Evolutionary conservation across 2,113 vertebrate species (phyloP).

Genomic region (Muntiacus reevesi): DNA sequence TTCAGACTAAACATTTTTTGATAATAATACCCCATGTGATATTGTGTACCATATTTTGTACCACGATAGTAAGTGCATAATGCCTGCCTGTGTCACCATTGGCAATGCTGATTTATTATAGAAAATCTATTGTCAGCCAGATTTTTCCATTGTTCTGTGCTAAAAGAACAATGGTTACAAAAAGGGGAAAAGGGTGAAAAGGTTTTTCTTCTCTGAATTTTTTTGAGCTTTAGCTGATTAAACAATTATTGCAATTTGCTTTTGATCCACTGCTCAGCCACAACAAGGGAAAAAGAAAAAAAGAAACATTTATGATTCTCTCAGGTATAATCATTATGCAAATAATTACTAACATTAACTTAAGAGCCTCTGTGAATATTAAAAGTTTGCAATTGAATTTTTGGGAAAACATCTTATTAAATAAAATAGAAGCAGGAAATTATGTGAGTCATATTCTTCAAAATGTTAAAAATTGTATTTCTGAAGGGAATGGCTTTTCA

Average conservation of each 20-base stretch:
- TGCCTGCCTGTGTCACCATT: background rate
- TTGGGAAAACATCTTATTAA: slow-evolving; percentile 12
- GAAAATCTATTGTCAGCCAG: background rate
- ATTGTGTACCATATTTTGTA: background rate
- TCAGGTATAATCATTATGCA: slow-evolving; percentile 52
- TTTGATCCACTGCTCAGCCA: background rate
- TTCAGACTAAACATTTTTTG: background rate
- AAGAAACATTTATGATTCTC: background rate
- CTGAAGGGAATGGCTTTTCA: slow-evolving; percentile 13
- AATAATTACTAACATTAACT: slow-evolving; percentile 41
- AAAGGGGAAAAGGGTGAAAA: slow-evolving; percentile 16
- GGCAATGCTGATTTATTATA: background rate
- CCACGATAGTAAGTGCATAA: background rate
- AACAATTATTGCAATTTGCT: slow-evolving; percentile 43
- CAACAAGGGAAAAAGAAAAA: background rate
- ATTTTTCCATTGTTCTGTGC: background rate
- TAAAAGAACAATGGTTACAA: background rate
- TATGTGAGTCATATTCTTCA: slow-evolving; percentile 3
- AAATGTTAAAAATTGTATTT: slow-evolving; percentile 44
- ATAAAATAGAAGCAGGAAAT: slow-evolving; percentile 48
- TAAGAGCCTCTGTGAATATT: slow-evolving; percentile 22
- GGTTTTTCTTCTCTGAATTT: background rate
- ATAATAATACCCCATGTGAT: background rate
- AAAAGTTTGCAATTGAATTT: slow-evolving; percentile 38
- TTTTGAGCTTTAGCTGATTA: background rate